Conservation (phyloP, 2,113 vertebrate species). For the Sorex araneus region DNA sequence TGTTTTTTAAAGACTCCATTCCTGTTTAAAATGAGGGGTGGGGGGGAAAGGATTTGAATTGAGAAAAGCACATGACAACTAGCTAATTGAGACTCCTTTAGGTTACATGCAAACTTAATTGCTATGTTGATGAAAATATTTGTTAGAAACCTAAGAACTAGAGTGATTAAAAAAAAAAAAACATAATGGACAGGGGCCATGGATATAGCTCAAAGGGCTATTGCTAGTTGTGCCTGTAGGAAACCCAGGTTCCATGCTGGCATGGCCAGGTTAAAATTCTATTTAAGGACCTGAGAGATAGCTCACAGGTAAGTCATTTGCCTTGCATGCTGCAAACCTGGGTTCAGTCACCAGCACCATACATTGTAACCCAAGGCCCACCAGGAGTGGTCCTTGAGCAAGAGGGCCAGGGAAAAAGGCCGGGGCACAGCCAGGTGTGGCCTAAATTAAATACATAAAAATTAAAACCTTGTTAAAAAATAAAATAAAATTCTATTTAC, state of each 20-base stretch:
- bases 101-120: slow-evolving; percentile 28
- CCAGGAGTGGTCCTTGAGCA: too few relatives aligned
- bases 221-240: not conserved
- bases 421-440: too few relatives aligned
- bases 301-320: too few relatives aligned
- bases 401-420: too few relatives aligned
- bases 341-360: too few relatives aligned
- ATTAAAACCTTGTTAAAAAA: too few relatives aligned
- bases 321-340: too few relatives aligned
- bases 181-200: not conserved
- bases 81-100: not conserved
- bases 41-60: slow-evolving; percentile 47
- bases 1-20: not conserved
- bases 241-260: not conserved
- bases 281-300: not conserved
- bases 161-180: slow-evolving; percentile 29
- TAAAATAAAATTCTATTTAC: too few relatives aligned
- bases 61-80: not conserved
- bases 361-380: too few relatives aligned
- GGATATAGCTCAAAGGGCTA: not conserved
- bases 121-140: not conserved
- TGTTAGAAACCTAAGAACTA: slow-evolving; percentile 59
- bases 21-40: too few relatives aligned
- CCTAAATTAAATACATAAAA: too few relatives aligned
- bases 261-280: not conserved